phyloP scores from a whole-genome alignment of 2,113 vertebrate genomes.

The Cygnus buccinator region DNA sequence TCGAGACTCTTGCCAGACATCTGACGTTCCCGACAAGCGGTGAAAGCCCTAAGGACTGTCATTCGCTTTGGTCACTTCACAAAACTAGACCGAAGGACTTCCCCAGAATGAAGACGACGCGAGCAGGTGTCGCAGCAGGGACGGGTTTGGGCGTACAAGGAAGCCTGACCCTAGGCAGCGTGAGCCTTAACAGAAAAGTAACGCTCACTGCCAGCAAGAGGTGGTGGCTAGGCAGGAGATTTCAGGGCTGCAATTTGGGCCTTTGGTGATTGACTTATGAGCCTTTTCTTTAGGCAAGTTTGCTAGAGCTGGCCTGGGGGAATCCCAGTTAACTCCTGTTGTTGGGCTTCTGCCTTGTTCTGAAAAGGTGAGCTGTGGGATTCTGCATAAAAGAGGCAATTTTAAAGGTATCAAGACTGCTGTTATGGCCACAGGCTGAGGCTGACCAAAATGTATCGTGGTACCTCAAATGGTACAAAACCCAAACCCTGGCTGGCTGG shows the following conservation, averaged over 20 bases:
- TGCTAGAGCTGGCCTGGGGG: background rate
- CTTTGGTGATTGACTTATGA: slow-evolving; percentile 4
- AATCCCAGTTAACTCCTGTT: background rate
- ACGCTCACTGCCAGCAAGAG: background rate
- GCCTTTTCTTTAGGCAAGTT: background rate
- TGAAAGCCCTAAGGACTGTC: background rate
- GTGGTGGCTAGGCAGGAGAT: background rate
- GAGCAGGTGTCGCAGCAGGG: background rate
- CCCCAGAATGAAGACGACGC: background rate
- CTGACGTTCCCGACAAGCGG: background rate
- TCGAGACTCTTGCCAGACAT: background rate
- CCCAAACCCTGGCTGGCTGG: background rate
- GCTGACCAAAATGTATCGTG: background rate
- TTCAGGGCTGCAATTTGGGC: background rate
- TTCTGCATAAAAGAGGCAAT: background rate
- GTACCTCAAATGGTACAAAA: background rate
- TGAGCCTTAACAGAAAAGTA: background rate
- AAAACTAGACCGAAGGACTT: background rate
- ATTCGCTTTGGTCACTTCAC: background rate
- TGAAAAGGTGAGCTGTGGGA: background rate
- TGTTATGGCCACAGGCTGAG: background rate
- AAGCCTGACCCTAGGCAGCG: background rate
- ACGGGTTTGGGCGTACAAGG: background rate
- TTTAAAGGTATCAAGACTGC: background rate
- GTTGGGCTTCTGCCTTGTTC: background rate